These are phyloP conservation scores for Pissodes strobi DNA, from an alignment of 1,140 invertebrate species.

Conservation along the genomic window DNA sequence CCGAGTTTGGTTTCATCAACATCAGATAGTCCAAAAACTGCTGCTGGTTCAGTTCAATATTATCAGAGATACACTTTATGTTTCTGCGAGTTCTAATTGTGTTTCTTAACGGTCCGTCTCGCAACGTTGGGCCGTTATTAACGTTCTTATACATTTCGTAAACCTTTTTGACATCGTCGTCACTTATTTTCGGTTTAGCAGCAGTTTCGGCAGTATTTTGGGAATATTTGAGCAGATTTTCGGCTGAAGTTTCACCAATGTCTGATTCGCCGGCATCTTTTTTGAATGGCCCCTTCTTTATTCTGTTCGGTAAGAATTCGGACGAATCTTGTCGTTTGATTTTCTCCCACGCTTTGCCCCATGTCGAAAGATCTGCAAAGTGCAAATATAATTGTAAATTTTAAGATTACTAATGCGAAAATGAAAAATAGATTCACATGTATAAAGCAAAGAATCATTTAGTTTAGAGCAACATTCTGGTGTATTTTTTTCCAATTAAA, in stretches of 20 bases:
- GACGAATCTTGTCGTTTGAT: slow-evolving; percentile 64
- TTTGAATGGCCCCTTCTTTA: slow-evolving; percentile 37
- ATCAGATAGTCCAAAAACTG: slow-evolving; percentile 46
- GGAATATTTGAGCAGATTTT: slow-evolving; percentile 58
- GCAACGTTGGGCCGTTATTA: slow-evolving; percentile 5
- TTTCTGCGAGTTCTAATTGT: slow-evolving; percentile 26
- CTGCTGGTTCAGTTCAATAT: slow-evolving; percentile 44
- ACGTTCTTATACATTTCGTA: slow-evolving; percentile 41
- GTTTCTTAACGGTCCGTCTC: slow-evolving; percentile 22
- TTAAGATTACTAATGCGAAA: too few species aligned
- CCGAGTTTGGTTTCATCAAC: slow-evolving; percentile 42
- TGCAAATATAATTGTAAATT: too few species aligned
- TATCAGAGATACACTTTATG: slow-evolving; percentile 39
- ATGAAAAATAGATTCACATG: too few species aligned
- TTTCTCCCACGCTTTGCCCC: slow-evolving; percentile 69
- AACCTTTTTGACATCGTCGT: slow-evolving; percentile 36
- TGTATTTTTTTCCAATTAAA: too few species aligned
- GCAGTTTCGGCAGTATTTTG: slow-evolving; percentile 32
- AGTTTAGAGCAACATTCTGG: too few species aligned
- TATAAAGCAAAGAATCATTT: too few species aligned
- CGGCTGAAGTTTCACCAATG: background rate
- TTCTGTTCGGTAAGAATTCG: slow-evolving; percentile 59
- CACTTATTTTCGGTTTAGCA: slow-evolving; percentile 18
- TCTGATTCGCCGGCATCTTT: background rate
- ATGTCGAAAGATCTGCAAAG: slow-evolving; percentile 65